Evolutionary conservation across 53 echinoderm and acorn worm species (phyloP).

Genomic region (Echinarachnius parma): DNA sequence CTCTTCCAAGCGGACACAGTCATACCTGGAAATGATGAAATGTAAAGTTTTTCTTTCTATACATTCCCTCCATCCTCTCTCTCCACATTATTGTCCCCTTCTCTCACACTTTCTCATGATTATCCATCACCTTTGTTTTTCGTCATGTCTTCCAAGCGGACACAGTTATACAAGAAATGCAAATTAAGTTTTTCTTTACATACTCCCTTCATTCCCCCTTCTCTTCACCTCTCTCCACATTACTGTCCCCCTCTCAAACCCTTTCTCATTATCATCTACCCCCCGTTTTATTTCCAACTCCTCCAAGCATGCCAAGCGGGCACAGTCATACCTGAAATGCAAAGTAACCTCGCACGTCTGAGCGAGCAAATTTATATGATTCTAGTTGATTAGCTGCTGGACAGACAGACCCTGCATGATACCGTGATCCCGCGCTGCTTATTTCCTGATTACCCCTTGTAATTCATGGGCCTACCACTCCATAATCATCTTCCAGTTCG

Average conservation of each 20-base stretch:
- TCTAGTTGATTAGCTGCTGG: constrained; percentile 17
- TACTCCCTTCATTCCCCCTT: too few relatives aligned
- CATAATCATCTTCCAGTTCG: too few relatives aligned
- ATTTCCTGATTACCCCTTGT: constrained; percentile 18
- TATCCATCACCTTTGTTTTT: background rate
- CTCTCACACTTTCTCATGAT: background rate
- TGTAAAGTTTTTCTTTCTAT: background rate
- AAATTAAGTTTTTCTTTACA: background rate
- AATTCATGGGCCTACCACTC: too few relatives aligned
- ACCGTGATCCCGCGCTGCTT: constrained; percentile 4
- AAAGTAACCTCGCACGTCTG: constrained; percentile 5
- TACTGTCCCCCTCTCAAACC: background rate
- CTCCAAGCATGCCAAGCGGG: too few relatives aligned
- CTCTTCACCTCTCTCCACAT: background rate
- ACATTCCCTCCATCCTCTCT: background rate
- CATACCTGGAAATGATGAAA: too few relatives aligned
- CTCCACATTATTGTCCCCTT: background rate
- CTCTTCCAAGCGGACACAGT: too few relatives aligned
- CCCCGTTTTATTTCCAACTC: too few relatives aligned
- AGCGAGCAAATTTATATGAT: constrained; percentile 30
- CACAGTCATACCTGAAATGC: background rate
- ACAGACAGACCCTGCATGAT: constrained; percentile 34
- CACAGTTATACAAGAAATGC: too few relatives aligned
- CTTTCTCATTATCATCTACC: background rate
- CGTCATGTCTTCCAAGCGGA: too few relatives aligned